Conservation (phyloP, 2,888 invertebrate species). For the Rapana venosa region DNA sequence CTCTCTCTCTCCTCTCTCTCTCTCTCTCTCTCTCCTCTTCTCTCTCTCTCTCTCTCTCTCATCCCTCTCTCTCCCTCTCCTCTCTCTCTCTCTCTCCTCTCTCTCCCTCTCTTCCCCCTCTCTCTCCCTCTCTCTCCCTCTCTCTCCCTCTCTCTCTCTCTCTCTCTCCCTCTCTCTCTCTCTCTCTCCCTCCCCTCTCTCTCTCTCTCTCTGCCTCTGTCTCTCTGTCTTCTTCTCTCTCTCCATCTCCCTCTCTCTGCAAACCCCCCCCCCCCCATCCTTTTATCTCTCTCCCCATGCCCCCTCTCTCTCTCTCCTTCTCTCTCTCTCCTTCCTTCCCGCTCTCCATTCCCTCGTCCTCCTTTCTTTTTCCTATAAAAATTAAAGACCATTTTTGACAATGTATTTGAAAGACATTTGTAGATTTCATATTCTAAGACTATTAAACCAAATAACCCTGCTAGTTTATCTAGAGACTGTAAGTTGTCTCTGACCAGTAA, state of each 20-base stretch:
- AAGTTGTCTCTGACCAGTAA: too few relatives aligned
- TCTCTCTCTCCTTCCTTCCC: background rate
- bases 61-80: background rate
- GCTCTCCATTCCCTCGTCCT: too few relatives aligned
- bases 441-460: too few relatives aligned
- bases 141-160: background rate
- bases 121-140: background rate
- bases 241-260: background rate
- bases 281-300: background rate
- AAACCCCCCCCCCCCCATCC: background rate
- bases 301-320: background rate
- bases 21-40: too few relatives aligned
- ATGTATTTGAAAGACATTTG: too few relatives aligned
- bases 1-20: too few relatives aligned
- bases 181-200: background rate
- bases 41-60: background rate
- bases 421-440: too few relatives aligned
- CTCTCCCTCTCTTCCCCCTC: background rate
- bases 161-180: background rate
- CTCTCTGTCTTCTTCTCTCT: background rate
- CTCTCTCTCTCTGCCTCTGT: background rate
- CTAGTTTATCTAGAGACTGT: too few relatives aligned
- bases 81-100: background rate
- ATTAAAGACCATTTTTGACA: too few relatives aligned
- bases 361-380: background rate